Evolutionary conservation across 2,113 vertebrate species (phyloP).

Genomic region (Astur gentilis): DNA sequence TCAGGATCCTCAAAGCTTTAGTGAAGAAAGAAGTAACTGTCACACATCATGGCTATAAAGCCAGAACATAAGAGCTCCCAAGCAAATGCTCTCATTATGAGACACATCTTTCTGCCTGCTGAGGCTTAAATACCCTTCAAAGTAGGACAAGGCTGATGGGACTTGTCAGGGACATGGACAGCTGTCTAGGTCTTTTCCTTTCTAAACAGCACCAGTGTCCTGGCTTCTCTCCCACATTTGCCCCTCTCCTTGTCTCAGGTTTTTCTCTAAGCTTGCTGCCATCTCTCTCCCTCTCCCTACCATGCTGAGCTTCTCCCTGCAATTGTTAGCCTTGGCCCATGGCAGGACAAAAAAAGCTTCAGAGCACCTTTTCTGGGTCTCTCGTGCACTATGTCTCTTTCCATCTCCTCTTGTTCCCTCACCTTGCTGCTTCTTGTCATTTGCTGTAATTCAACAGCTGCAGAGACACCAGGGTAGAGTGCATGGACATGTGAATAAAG

Average conservation of each 20-base stretch:
- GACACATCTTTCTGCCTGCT: neutral
- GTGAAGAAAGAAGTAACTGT: neutral
- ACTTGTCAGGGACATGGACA: neutral
- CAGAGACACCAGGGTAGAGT: neutral
- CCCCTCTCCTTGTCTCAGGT: neutral
- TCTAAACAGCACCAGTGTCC: neutral
- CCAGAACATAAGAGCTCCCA: neutral
- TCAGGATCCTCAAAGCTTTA: neutral
- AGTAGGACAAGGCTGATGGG: neutral
- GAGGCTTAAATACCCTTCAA: neutral
- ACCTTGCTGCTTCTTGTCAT: neutral
- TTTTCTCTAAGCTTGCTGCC: neutral
- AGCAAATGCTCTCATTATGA: neutral
- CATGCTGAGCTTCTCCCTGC: neutral
- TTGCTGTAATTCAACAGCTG: neutral
- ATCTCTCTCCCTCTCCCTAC: neutral
- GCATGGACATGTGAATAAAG: neutral
- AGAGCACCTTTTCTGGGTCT: neutral
- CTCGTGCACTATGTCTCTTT: no score
- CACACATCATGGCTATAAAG: neutral
- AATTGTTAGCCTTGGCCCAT: neutral
- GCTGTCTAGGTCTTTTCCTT: neutral
- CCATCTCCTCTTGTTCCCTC: neutral
- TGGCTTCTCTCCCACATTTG: neutral
- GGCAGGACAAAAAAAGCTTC: neutral